Evolutionary conservation across 2,797 vertebrate species (phyloP).

Genomic region (Harpagifer antarcticus): DNA sequence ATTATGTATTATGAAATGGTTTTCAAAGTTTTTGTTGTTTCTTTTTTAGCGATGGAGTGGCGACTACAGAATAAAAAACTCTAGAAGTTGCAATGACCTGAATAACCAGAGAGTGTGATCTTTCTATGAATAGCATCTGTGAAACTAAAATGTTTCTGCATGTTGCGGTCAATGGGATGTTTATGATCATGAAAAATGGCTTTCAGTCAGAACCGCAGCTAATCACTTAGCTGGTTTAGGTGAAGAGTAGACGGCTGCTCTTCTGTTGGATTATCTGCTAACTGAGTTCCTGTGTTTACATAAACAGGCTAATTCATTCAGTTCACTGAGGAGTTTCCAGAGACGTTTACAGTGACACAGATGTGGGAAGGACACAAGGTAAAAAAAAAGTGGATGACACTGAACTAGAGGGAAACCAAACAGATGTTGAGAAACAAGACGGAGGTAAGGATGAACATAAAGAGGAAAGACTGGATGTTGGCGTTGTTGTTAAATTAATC

Average conservation of each 20-base stretch:
- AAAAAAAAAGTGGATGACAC: not conserved
- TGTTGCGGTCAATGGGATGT: constrained; percentile 14
- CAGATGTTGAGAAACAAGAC: not conserved
- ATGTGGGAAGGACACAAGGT: not conserved
- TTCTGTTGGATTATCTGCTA: constrained; percentile 20
- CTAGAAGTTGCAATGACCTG: not conserved
- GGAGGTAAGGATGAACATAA: not conserved
- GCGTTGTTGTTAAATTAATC: too few relatives aligned
- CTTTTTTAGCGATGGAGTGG: too few relatives aligned
- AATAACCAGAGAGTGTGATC: too few relatives aligned
- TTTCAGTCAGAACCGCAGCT: constrained; percentile 28
- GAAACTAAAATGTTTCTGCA: constrained; percentile 4
- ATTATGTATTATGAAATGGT: not conserved
- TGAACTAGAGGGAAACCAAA: too few relatives aligned
- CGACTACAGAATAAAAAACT: not conserved
- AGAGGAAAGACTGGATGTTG: not conserved
- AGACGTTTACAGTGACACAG: not conserved
- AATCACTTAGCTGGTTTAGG: constrained; percentile 20
- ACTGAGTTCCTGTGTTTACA: constrained; percentile 30
- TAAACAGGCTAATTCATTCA: constrained; percentile 14
- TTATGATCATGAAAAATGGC: constrained; percentile 56
- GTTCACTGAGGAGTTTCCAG: not conserved
- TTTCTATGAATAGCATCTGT: constrained; percentile 16
- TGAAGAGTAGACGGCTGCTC: constrained; percentile 17
- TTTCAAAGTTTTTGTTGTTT: not conserved